phyloP scores from a whole-genome alignment of 2,888 invertebrate genomes.

The Ochropacha duplaris region DNA sequence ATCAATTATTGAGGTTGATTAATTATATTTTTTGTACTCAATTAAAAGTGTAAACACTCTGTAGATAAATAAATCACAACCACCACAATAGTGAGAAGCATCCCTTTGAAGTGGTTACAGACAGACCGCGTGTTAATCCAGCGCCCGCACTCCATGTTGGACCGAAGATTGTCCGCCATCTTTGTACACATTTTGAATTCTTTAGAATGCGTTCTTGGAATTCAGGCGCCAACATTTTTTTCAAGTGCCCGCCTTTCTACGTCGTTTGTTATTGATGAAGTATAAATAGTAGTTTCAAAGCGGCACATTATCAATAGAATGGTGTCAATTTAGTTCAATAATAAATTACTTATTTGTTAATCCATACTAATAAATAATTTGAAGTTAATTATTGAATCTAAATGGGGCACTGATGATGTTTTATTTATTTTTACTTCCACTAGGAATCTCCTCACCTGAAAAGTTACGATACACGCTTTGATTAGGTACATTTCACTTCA shows the following conservation, averaged over 20 bases:
- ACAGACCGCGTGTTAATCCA: not conserved
- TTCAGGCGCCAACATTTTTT: slow-evolving; percentile 31
- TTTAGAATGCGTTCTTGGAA: slow-evolving; percentile 16
- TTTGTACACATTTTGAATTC: not conserved
- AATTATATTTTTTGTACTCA: not conserved
- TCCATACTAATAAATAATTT: too few species aligned
- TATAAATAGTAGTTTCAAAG: not conserved
- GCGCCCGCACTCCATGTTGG: not conserved
- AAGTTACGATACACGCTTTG: too few species aligned
- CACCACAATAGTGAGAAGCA: slow-evolving; percentile 2
- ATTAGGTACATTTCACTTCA: too few species aligned
- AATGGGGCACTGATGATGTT: too few species aligned
- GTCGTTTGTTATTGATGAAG: not conserved
- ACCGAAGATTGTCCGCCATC: not conserved
- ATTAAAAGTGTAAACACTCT: not conserved
- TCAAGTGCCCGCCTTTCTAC: slow-evolving; percentile 13
- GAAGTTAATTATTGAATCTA: too few species aligned
- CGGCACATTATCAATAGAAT: not conserved
- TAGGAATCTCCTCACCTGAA: too few species aligned
- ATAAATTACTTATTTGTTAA: too few species aligned
- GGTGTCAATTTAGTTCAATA: not conserved
- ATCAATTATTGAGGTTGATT: too few species aligned
- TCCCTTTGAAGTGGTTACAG: not conserved
- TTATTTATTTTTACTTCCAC: too few species aligned
- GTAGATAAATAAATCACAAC: not conserved